phyloP scores from a whole-genome alignment of 2,113 vertebrate genomes.

The Paramormyrops kingsleyae region DNA sequence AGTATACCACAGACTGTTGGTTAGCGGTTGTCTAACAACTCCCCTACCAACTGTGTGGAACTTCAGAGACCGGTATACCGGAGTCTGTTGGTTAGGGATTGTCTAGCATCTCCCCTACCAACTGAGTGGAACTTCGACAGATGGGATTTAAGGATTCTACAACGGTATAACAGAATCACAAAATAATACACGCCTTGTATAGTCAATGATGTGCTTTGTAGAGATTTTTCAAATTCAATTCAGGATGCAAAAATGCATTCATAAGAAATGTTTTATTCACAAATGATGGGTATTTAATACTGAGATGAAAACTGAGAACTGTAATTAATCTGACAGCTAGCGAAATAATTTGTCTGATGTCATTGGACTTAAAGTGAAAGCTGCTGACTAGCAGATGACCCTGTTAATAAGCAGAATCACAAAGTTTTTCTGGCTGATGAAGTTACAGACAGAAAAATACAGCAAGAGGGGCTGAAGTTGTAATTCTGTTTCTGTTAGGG shows the following conservation, averaged over 20 bases:
- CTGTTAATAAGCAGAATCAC: background rate
- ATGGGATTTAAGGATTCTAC: background rate
- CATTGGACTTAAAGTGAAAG: background rate
- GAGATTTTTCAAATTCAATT: background rate
- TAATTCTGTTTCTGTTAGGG: background rate
- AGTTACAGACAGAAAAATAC: background rate
- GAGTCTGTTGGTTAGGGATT: background rate
- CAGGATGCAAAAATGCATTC: background rate
- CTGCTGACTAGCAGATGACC: background rate
- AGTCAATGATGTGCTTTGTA: background rate
- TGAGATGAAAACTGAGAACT: background rate
- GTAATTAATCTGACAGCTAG: background rate
- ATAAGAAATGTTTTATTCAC: background rate
- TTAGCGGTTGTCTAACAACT: background rate
- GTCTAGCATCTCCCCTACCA: background rate
- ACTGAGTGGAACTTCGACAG: background rate
- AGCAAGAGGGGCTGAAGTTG: background rate
- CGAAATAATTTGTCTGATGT: background rate
- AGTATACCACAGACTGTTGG: background rate
- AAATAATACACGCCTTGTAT: background rate
- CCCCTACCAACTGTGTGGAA: background rate
- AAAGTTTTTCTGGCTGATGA: background rate
- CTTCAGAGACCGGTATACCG: background rate
- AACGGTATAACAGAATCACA: background rate
- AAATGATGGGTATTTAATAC: background rate